Evolutionary conservation across 2,113 vertebrate genomes (phyloP), one percentile per base, ranked within the genome.

Genomic region (Podilymbus podiceps): DNA sequence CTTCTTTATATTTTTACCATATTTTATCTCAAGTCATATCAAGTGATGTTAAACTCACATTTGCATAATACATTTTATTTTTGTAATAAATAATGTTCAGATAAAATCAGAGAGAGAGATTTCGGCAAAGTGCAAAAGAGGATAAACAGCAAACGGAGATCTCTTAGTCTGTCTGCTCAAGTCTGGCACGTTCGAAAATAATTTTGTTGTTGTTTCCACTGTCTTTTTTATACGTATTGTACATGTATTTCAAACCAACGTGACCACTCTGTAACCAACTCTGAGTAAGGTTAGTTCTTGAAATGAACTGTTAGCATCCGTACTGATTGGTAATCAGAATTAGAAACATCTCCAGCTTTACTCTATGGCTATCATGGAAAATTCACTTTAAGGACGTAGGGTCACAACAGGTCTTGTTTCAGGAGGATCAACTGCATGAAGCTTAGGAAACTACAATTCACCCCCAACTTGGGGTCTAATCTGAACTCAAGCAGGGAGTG

Each of bases 1-100:
- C 85, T 95, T 96, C 85, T 94, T 92, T 82, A 96, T 85, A 93
- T 95, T 95, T 96, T 94, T 97, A 92, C 97, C 23, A 19, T 82
- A 81, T 90, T 90, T 82, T 81, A 93, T 93, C 82, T 96, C 88
- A 96, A 96, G 73, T 96, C 78, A 94, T 89, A 90, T 75, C 42
- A 90, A 97, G 97, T 91, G 17, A 90, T 3, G 9, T 66, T 92
- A 85, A 97, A 96, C 69, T 97, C 72, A 76, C 53, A 91, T 93
- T 94, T 94, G 90, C 58, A 92, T 60, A 94, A 87, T 72, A 88
- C 13, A 83, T 86, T 95, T 96, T 82, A 96, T 60, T 97, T 81
- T 93, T 94, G 77, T 46, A 95, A 91, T 66, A 97, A 96, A 87
- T 72, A 93, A 88, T 22, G 56, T 85, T 94, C 85, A 53, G 56